Base-by-base conservation (phyloP, 2,113 vertebrate species). In the Anhinga rufa region DNA sequence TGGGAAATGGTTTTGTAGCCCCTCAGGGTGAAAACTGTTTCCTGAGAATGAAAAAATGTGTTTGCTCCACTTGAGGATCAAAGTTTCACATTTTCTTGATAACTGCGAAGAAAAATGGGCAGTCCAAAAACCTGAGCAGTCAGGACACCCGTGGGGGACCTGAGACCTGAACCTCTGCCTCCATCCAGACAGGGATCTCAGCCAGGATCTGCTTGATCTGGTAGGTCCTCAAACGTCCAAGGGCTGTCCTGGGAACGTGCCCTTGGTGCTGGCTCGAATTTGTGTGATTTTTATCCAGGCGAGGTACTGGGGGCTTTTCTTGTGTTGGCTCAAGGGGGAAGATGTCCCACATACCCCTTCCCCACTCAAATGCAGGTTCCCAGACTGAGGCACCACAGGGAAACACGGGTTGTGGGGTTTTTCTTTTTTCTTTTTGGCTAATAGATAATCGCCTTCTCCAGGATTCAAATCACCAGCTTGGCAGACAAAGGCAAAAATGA, bases 111-210 rank as follows among this genome's bases (percentile, higher is more conserved):
- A 15, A 49, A 51, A 92, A 61, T 18, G 16, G 9, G 25, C 38
- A 25, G 10, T 28, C 14, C 12, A 24, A 69, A 86, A 69, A 57
- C 5, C 76, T 72, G 58, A 72, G 34, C 21, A 32, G 22, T 24
- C 24, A 1, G 0, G 8, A 25, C 48, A 60, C 7, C n/a, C 32
- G 9, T 0, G 1, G 31, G 26, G 54, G 21, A 86, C 6, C 19
- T 18, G 14, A 81, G 40, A 38, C 10, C 49, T 88, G 64, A 76
- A 57, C 6, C 4, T 64, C 34, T 14, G 22, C 20, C 49, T 62
- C 13, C 48, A 5, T 48, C 68, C 87, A 52, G 64, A 15, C 28
- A 84, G 25, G 28, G 34, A 91, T 54, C 46, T 78, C 13, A n/a
- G 10, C 31, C 31, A 77, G 64, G 62, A n/a, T 52, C 24, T 36